Conservation (phyloP, 2,113 vertebrate species). For the Ovis aries region DNA sequence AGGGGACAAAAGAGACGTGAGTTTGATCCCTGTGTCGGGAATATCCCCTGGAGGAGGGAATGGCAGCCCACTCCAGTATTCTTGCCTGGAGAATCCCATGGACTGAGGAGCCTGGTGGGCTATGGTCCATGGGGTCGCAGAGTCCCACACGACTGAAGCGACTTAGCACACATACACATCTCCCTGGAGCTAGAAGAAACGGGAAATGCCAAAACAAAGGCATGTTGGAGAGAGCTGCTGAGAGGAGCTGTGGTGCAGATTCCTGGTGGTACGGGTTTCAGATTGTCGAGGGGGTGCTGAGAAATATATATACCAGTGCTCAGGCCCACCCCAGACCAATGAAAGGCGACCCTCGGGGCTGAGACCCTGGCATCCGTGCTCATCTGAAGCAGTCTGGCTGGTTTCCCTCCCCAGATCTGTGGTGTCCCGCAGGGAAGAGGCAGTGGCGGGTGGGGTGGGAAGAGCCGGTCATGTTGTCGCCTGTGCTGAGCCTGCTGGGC, state of each 20-base stretch:
- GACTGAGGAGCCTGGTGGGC: neutral
- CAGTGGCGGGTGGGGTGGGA: neutral
- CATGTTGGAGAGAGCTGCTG: rapidly evolving
- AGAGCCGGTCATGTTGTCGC: rapidly evolving
- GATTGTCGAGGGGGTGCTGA: neutral
- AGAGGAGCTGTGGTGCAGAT: neutral
- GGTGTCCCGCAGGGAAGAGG: rapidly evolving
- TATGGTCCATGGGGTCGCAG: neutral
- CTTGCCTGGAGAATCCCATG: neutral
- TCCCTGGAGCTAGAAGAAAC: neutral
- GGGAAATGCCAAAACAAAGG: neutral
- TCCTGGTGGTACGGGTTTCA: neutral
- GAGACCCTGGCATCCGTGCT: neutral
- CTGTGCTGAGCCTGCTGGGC: rapidly evolving
- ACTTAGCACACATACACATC: neutral
- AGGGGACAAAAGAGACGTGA: neutral
- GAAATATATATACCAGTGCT: neutral
- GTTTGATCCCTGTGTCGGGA: neutral
- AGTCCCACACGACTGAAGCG: neutral
- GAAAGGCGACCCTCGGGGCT: neutral
- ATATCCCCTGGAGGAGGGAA: neutral
- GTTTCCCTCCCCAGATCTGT: neutral
- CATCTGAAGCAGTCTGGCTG: neutral
- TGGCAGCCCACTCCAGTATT: neutral
- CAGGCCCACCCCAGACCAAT: neutral